A percentile compares a stretch with the other conserved stretches of the same genome.
phyloP scores from a whole-genome alignment of 1,140 invertebrate species.

The Ips nitidus region DNA sequence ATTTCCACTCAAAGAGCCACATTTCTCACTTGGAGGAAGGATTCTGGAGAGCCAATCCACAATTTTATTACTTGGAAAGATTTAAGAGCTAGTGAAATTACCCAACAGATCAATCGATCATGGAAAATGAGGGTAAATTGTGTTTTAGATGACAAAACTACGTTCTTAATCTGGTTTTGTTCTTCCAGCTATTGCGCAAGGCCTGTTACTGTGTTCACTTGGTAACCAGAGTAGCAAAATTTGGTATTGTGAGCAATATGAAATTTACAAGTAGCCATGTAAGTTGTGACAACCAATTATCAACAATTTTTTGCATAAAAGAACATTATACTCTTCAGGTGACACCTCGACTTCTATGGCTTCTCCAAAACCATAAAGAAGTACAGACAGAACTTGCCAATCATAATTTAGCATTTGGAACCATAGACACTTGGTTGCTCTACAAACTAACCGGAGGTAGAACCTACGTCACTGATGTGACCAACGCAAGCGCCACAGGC shows the following conservation, averaged over 20 bases:
- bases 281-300: constrained; percentile 30
- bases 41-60: constrained; percentile 81
- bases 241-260: constrained; percentile 76
- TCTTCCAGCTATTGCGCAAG: constrained; percentile 14
- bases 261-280: constrained; percentile 44
- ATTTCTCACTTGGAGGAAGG: constrained; percentile 86
- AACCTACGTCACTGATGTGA: constrained; percentile 81
- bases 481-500: constrained; percentile 86
- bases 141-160: not conserved
- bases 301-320: too few species aligned
- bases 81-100: constrained; percentile 74
- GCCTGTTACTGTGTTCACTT: constrained; percentile 65
- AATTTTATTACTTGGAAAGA: constrained; percentile 98
- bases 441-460: constrained; percentile 67
- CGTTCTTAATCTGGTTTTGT: not conserved
- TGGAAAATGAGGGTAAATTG: constrained; percentile 66
- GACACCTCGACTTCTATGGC: constrained; percentile 65
- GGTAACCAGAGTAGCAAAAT: constrained; percentile 64
- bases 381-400: constrained; percentile 62
- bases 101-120: constrained; percentile 85
- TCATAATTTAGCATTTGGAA: constrained; percentile 79
- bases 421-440: constrained; percentile 91
- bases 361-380: constrained; percentile 69
- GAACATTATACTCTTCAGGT: constrained; percentile 12
- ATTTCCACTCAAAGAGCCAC: constrained; percentile 86